These are phyloP conservation scores for Brachionus rotundiformis DNA, from an alignment of 1,140 invertebrate species.

Conservation along the genomic window DNA sequence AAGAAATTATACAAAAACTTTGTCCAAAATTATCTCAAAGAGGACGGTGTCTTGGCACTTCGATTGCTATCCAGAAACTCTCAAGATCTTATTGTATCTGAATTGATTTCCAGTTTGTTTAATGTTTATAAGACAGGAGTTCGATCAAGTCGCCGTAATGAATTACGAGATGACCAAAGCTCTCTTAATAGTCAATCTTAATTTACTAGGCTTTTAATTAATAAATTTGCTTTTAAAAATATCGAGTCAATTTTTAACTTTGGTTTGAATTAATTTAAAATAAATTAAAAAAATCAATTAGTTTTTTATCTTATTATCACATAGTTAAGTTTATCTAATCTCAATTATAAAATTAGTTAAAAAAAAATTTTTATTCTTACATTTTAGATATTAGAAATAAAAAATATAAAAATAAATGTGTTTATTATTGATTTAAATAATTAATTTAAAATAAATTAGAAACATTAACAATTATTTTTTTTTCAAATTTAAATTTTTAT, in stretches of 20 bases:
- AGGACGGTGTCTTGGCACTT: slow-evolving; percentile 38
- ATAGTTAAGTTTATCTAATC: too few relatives aligned
- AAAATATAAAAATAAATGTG: too few relatives aligned
- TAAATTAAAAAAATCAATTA: background rate
- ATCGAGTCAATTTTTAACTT: background rate
- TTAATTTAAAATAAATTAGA: too few relatives aligned
- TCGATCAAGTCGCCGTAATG: background rate
- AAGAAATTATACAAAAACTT: background rate
- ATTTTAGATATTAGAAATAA: too few relatives aligned
- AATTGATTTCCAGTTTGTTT: slow-evolving; percentile 35
- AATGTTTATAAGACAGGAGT: slow-evolving; percentile 35
- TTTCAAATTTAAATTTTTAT: too few relatives aligned
- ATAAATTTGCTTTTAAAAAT: background rate
- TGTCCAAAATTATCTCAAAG: slow-evolving; percentile 49
- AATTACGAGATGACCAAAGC: background rate
- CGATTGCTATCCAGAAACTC: slow-evolving; percentile 23
- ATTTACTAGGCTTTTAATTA: background rate
- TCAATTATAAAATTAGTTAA: too few relatives aligned
- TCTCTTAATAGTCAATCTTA: background rate
- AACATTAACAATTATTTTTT: too few relatives aligned
- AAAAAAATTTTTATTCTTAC: too few relatives aligned
- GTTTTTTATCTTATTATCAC: too few relatives aligned
- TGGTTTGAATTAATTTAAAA: background rate
- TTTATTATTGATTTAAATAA: too few relatives aligned
- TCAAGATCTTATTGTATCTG: slow-evolving; percentile 45